These are phyloP conservation scores for Parasteatoda tepidariorum DNA, from an alignment of 1,140 invertebrate genomes.

Conservation along the genomic window DNA sequence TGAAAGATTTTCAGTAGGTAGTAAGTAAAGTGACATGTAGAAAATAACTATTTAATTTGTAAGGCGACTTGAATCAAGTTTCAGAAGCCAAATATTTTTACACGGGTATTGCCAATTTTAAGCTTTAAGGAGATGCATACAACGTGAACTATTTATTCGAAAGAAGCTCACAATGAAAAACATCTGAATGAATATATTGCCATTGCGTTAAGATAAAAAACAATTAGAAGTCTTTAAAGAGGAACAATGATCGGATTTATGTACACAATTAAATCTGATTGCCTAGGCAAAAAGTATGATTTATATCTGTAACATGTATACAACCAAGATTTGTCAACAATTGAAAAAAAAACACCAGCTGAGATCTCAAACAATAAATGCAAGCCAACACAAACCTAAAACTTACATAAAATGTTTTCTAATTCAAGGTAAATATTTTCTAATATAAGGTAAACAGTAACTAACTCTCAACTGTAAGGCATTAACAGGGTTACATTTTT, in stretches of 20 bases:
- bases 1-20: no score
- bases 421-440: background rate
- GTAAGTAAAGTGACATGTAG: no score
- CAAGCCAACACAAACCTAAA: no score
- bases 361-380: background rate
- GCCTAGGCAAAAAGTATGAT: constrained; percentile 32
- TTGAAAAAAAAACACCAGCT: background rate
- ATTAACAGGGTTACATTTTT: constrained; percentile 1
- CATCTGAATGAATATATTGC: constrained; percentile 48
- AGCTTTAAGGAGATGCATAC: constrained; percentile 23
- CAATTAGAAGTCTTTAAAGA: constrained; percentile 37
- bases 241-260: constrained; percentile 43
- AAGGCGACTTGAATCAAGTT: no score
- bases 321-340: constrained; percentile 17
- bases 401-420: no score
- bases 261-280: constrained; percentile 43
- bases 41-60: no score
- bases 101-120: no score
- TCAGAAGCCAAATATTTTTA: no score
- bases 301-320: constrained; percentile 1
- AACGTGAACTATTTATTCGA: background rate
- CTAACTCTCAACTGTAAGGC: background rate
- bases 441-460: background rate
- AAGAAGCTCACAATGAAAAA: constrained; percentile 53
- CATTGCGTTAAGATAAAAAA: constrained; percentile 25